Evolutionary conservation across 2,797 vertebrate species (phyloP).

Genomic region (Melanotaenia maccullochi): DNA sequence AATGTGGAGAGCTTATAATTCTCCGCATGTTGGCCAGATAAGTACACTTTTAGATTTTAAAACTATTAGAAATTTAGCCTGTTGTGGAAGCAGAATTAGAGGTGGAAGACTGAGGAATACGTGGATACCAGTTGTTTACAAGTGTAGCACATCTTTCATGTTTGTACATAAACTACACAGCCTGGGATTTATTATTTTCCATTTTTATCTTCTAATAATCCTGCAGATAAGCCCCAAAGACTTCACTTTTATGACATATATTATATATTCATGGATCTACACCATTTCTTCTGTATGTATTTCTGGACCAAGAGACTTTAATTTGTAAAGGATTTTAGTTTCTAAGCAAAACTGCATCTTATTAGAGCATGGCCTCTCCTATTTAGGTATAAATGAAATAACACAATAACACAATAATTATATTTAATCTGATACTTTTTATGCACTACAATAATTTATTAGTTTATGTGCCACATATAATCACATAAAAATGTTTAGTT

Average conservation of each 20-base stretch:
- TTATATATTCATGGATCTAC: constrained; percentile 30
- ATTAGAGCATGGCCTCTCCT: background rate
- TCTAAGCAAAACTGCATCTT: constrained; percentile 10
- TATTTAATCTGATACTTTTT: background rate
- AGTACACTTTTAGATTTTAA: constrained; percentile 53
- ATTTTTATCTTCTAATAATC: background rate
- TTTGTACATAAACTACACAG: constrained; percentile 3
- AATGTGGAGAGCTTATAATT: constrained; percentile 49
- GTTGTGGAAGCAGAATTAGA: constrained; percentile 43
- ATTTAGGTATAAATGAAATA: background rate
- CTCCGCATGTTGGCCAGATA: constrained; percentile 58
- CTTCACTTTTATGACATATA: background rate
- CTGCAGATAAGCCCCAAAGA: constrained; percentile 11
- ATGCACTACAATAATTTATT: background rate
- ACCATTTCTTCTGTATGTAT: constrained; percentile 13
- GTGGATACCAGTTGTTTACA: constrained; percentile 27
- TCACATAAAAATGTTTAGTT: background rate
- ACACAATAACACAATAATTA: background rate
- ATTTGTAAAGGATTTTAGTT: background rate
- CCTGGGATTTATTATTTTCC: constrained; percentile 1
- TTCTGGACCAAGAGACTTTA: constrained; percentile 14
- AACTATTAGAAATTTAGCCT: constrained; percentile 47
- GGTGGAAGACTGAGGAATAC: constrained; percentile 38
- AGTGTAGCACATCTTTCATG: constrained; percentile 15
- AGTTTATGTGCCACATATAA: constrained; percentile 10